Evolutionary conservation across 2,113 vertebrate genomes (phyloP), one percentile per base, ranked within the genome.

Genomic region (Pelobates fuscus): DNA sequence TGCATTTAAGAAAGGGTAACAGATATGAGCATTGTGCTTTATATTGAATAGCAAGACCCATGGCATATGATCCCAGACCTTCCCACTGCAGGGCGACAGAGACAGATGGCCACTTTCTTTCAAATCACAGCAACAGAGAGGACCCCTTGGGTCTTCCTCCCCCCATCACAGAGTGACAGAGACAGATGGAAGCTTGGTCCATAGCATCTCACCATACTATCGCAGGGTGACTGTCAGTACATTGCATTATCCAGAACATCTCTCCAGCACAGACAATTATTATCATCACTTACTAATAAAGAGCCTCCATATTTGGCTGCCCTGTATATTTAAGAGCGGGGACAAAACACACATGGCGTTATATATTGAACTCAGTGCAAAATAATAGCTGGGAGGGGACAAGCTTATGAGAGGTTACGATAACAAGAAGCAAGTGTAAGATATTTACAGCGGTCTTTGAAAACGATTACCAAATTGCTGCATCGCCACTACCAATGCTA

Each of bases 101-200:
- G 63, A 67, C 72, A 76, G 65, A 76, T 76, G 73, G 73, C 41
- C 41, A 58, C 55, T 55, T 76, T 67, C 37, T 76, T 67, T 76
- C 32, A 61, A 32, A 61, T 68, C 25, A 67, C 20, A 57, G 55
- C n/a, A 59, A 60, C 26, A 68, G 64, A 37, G 41, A 52, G 4
- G 65, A 61, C 55, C 73, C 55, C 73, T 61, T 68, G 73, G 65
- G 65, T 37, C 55, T 55, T 21, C 32, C 44, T 17, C 44, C 44
- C 17, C 63, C 64, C 64, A 68, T 61, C 59, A 43, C 27, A 52
- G 73, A 68, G 64, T 68, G 73, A 77, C 73, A 77, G 65, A 77
- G 73, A 77, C 73, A 77, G 73, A 77, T 77, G 73, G 73, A 43
- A 32, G 55, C 41, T 60, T 46, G 63, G 72, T 49, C 64, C 41